Conservation (phyloP, 1,140 invertebrate genomes). For the Drosophila pandora region DNA sequence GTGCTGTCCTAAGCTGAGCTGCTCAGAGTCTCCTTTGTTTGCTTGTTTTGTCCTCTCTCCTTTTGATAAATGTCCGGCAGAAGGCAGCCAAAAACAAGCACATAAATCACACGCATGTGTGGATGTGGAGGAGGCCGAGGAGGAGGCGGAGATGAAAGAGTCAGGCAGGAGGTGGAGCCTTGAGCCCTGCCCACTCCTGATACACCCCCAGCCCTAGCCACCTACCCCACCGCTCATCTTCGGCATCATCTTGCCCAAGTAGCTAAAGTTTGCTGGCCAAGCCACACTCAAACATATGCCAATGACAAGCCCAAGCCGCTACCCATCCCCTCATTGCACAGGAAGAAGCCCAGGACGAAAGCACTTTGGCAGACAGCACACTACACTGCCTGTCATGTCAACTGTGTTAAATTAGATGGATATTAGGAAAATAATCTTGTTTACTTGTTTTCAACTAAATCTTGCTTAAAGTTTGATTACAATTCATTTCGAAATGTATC, state of each 20-base stretch:
- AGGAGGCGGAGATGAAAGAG: conserved; percentile 1
- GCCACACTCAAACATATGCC: conserved; percentile 44
- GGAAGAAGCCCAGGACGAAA: neutral
- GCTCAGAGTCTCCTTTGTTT: conserved; percentile 11
- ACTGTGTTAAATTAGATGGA: conserved; percentile 1
- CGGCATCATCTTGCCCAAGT: conserved; percentile 8
- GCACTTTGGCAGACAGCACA: neutral
- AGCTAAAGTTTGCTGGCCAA: conserved; percentile 37
- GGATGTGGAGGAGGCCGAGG: conserved; percentile 26
- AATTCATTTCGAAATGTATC: neutral
- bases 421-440: conserved; percentile 5
- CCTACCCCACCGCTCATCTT: neutral
- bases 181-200: neutral
- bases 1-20: conserved; percentile 8
- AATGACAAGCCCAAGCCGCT: conserved; percentile 42
- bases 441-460: conserved; percentile 1
- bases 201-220: neutral
- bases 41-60: conserved; percentile 48
- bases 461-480: conserved; percentile 2
- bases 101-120: conserved; percentile 73
- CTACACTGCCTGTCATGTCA: neutral
- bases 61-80: conserved; percentile 74
- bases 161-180: conserved; percentile 25
- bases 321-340: conserved; percentile 1
- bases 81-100: conserved; percentile 73